These are phyloP conservation scores for Neodiprion pinetum DNA, from an alignment of 1,140 invertebrate genomes.

Conservation along the genomic window DNA sequence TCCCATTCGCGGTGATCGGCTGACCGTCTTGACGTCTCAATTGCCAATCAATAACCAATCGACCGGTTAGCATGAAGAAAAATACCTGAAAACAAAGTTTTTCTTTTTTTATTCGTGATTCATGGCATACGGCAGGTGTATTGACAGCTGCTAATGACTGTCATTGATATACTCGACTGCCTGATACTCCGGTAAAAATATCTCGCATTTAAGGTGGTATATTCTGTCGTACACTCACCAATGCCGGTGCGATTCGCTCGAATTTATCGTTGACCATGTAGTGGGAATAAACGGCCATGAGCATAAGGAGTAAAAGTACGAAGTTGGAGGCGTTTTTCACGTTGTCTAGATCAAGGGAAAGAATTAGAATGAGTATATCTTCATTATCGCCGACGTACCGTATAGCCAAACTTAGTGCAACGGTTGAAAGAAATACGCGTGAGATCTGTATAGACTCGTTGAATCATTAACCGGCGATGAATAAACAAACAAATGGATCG, in stretches of 20 bases:
- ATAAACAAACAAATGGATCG: too few species aligned
- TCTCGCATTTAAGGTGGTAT: background rate
- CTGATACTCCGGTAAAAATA: background rate
- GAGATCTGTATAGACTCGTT: background rate
- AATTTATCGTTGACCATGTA: conserved; percentile 92
- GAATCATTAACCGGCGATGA: too few species aligned
- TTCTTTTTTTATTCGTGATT: background rate
- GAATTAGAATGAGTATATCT: conserved; percentile 32
- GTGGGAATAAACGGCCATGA: conserved; percentile 92
- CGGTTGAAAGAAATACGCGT: background rate
- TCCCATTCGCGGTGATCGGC: conserved; percentile 50
- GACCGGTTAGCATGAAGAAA: conserved; percentile 92
- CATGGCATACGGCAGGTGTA: too few species aligned
- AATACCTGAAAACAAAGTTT: conserved; percentile 70
- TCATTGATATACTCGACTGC: too few species aligned
- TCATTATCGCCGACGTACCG: background rate
- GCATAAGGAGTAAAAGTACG: conserved; percentile 80
- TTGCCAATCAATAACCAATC: conserved; percentile 82
- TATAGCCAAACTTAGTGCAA: background rate
- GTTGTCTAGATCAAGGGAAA: conserved; percentile 70
- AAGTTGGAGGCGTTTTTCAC: conserved; percentile 89
- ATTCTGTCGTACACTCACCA: conserved; percentile 63
- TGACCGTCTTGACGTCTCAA: conserved; percentile 57
- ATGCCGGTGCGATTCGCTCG: conserved; percentile 88
- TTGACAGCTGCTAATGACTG: too few species aligned